Conservation (phyloP, 2,797 vertebrate species). For the Clarias laeviceps region DNA sequence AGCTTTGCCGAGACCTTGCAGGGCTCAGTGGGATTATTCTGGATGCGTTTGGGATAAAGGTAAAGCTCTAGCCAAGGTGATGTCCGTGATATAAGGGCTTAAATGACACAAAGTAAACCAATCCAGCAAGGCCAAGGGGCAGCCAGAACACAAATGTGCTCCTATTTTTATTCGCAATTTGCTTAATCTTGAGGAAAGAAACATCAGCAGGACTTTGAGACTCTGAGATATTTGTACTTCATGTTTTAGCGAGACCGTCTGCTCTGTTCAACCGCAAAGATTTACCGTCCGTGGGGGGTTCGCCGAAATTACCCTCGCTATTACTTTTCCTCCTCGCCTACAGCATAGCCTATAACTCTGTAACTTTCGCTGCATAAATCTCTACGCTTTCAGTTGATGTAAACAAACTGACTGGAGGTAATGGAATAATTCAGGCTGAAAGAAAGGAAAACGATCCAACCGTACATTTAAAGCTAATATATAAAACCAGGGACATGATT, state of each 20-base stretch:
- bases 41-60: neutral
- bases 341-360: constrained; percentile 40
- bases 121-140: neutral
- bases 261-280: constrained; percentile 54
- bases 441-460: constrained; percentile 30
- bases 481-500: constrained; percentile 57
- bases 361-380: constrained; percentile 64
- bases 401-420: constrained; percentile 64
- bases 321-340: constrained; percentile 54
- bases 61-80: neutral
- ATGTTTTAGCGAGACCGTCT: neutral
- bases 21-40: constrained; percentile 13
- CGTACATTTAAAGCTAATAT: constrained; percentile 57
- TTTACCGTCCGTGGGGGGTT: constrained; percentile 61
- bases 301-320: constrained; percentile 63
- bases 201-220: neutral
- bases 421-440: constrained; percentile 58
- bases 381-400: constrained; percentile 59
- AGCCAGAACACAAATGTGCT: neutral
- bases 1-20: neutral
- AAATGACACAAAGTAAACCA: neutral
- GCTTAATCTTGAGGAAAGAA: neutral
- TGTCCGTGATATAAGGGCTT: neutral
- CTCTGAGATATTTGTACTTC: neutral
- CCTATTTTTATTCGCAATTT: too few species aligned